A percentile compares a stretch with the other conserved stretches of the same genome.
Conservation (phyloP, 2,113 vertebrate species). For the Podarcis cretensis region DNA sequence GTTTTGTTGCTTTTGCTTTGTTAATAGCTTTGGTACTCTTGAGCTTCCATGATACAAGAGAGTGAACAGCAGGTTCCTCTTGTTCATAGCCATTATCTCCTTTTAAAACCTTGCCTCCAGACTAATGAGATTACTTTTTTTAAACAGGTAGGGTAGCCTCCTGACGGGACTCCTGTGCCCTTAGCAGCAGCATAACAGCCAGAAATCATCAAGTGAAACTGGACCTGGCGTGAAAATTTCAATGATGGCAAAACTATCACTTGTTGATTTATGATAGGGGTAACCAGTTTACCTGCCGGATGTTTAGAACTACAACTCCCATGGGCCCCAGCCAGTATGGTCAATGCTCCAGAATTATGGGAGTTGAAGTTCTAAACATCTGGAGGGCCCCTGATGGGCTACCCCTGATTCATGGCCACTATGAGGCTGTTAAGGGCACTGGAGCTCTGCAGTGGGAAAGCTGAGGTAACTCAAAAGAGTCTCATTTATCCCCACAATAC, state of each 20-base stretch:
- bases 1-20: neutral
- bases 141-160: neutral
- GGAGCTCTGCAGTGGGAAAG: neutral
- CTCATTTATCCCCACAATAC: neutral
- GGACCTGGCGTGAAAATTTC: neutral
- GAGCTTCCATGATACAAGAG: neutral
- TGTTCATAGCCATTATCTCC: neutral
- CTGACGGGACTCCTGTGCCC: neutral
- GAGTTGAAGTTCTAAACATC: too few species aligned
- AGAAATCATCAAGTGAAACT: neutral
- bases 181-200: neutral
- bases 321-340: too few species aligned
- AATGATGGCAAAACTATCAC: neutral
- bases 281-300: too few species aligned
- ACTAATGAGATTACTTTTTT: neutral
- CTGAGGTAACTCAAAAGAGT: neutral
- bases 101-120: neutral
- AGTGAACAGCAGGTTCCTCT: neutral
- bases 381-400: too few species aligned
- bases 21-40: neutral
- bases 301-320: too few species aligned
- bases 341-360: too few species aligned
- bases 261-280: neutral
- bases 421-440: neutral
- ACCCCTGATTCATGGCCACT: neutral